A percentile compares a stretch with the other conserved stretches of the same genome.
phyloP scores from a whole-genome alignment of 2,113 vertebrate species.

The Oxygymnocypris stewartii region DNA sequence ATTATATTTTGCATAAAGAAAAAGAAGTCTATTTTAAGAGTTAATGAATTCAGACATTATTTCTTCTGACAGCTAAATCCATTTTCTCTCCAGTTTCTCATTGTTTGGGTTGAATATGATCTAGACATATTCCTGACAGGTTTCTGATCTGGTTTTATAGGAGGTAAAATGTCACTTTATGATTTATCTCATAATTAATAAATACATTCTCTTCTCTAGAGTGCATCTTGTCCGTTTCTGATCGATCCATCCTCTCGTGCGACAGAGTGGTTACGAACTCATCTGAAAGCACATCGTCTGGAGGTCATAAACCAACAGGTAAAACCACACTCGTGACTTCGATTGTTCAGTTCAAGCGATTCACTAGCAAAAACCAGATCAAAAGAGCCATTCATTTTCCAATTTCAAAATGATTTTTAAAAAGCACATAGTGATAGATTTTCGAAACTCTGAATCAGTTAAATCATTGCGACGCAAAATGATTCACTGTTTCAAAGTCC shows the following conservation, averaged over 20 bases:
- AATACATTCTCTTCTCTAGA: constrained; percentile 68
- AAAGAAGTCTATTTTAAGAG: neutral
- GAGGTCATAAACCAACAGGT: constrained; percentile 97
- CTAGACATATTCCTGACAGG: neutral
- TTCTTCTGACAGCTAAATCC: neutral
- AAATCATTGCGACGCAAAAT: too few relatives aligned
- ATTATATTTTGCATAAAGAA: neutral
- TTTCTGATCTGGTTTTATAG: neutral
- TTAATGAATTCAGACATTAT: neutral
- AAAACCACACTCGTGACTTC: neutral
- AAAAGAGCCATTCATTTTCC: too few relatives aligned
- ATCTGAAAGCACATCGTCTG: constrained; percentile 86
- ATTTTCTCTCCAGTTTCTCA: neutral
- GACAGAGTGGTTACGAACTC: constrained; percentile 90
- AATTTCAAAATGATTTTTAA: too few relatives aligned
- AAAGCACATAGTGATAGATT: too few relatives aligned
- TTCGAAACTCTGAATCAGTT: too few relatives aligned
- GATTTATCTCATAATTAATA: too few relatives aligned
- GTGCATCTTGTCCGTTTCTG: constrained; percentile 90
- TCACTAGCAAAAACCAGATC: too few relatives aligned
- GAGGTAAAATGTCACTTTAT: neutral
- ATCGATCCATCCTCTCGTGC: constrained; percentile 93
- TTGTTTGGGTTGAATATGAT: neutral
- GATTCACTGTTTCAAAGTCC: too few relatives aligned
- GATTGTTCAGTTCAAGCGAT: too few relatives aligned